Conservation (phyloP, 2,888 invertebrate genomes). For the Acanthosepion esculentum region DNA sequence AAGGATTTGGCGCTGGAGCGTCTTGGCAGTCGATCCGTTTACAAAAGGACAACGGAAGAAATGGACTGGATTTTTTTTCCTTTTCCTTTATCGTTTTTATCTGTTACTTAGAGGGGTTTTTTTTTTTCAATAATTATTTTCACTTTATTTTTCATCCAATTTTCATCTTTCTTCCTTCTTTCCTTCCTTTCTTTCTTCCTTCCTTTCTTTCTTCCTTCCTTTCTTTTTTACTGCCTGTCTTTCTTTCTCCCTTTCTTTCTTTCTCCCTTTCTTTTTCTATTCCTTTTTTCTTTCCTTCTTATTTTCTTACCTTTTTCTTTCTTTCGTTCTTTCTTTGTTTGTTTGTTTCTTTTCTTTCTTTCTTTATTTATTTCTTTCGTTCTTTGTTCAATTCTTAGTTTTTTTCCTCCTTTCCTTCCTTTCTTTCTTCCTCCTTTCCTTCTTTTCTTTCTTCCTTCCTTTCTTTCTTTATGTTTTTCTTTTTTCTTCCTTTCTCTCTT, state of each 20-base stretch:
- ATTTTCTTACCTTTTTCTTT: background rate
- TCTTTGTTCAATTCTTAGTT: too few species aligned
- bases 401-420: background rate
- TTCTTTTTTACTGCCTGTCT: background rate
- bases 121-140: too few species aligned
- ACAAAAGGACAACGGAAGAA: background rate
- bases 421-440: too few species aligned
- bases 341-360: background rate
- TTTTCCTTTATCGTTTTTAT: background rate
- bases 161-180: too few species aligned
- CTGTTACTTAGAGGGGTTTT: too few species aligned
- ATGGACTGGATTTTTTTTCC: background rate
- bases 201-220: background rate
- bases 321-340: background rate
- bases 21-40: background rate
- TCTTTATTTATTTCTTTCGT: background rate
- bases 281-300: background rate
- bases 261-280: accelerated
- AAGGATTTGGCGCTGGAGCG: background rate
- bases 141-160: too few species aligned
- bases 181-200: background rate
- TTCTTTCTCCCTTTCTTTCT: background rate
- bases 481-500: background rate
- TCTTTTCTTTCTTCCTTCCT: too few species aligned
- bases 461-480: too few species aligned